Evolutionary conservation across 2,888 invertebrate genomes (phyloP).

Genomic region (Andrena haemorrhoa): DNA sequence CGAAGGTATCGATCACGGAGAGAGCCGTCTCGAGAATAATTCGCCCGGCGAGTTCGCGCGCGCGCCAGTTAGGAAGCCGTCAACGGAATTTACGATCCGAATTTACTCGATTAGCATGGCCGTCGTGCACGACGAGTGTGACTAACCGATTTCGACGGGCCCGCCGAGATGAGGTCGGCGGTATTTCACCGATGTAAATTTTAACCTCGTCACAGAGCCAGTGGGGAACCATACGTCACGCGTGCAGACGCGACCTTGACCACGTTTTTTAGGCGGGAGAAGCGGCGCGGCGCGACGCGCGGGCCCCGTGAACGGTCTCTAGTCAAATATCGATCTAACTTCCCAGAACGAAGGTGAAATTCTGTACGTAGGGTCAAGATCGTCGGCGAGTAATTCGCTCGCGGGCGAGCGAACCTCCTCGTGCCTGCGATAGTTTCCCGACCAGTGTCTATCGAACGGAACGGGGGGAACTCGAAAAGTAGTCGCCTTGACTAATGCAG

Average conservation of each 20-base stretch:
- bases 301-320: constrained; percentile 48
- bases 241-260: constrained; percentile 68
- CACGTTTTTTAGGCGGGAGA: constrained; percentile 66
- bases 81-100: constrained; percentile 63
- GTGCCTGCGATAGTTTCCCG: neutral
- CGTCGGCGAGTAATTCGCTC: neutral
- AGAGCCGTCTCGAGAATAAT: neutral
- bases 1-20: neutral
- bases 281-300: constrained; percentile 47
- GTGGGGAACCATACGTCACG: constrained; percentile 61
- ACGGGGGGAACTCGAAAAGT: neutral
- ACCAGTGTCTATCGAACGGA: neutral
- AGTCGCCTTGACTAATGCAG: constrained; percentile 9
- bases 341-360: constrained; percentile 28
- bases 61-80: constrained; percentile 42
- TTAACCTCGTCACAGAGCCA: constrained; percentile 58
- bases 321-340: constrained; percentile 50
- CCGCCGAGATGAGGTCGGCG: constrained; percentile 59
- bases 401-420: neutral
- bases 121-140: constrained; percentile 72
- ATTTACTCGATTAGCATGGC: constrained; percentile 56
- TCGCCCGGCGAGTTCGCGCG: neutral
- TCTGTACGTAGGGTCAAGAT: constrained; percentile 46
- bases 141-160: constrained; percentile 74
- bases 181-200: constrained; percentile 70